phyloP scores from a whole-genome alignment of 2,113 vertebrate genomes.

The Ophthalmolycus amberensis region DNA sequence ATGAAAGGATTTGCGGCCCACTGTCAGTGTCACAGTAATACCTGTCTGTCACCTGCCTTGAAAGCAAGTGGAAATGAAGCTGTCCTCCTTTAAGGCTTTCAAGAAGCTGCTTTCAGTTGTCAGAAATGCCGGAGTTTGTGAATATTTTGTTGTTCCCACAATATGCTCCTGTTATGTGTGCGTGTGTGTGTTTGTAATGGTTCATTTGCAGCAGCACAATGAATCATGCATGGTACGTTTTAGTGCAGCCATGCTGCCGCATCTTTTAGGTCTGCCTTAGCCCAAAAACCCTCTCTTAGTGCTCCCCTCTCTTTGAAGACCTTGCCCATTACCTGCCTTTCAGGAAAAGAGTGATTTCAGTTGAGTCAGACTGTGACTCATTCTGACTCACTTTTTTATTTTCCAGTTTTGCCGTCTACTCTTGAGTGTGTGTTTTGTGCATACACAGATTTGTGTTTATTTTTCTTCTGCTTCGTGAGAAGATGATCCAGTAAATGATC shows the following conservation, averaged over 20 bases:
- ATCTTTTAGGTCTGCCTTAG: slow-evolving; percentile 26
- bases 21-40: slow-evolving; percentile 32
- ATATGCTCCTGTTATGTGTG: not conserved
- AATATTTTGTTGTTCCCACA: slow-evolving; percentile 2
- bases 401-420: not conserved
- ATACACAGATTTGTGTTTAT: not conserved
- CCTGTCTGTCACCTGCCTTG: slow-evolving; percentile 36
- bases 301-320: slow-evolving; percentile 41
- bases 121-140: not conserved
- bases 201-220: not conserved
- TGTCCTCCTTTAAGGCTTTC: not conserved
- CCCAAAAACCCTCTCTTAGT: not conserved
- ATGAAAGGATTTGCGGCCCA: slow-evolving; percentile 42
- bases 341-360: slow-evolving; percentile 42
- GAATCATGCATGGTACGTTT: slow-evolving; percentile 20
- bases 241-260: not conserved
- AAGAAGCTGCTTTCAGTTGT: slow-evolving; percentile 7
- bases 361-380: slow-evolving; percentile 59
- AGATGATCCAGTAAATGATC: not conserved
- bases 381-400: slow-evolving; percentile 43
- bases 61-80: slow-evolving; percentile 20
- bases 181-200: slow-evolving; percentile 1
- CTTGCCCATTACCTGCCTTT: slow-evolving; percentile 54
- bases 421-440: not conserved
- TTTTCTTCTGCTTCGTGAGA: not conserved